Evolutionary conservation across 2,113 vertebrate genomes (phyloP).

Genomic region (Gymnorhina tibicen): DNA sequence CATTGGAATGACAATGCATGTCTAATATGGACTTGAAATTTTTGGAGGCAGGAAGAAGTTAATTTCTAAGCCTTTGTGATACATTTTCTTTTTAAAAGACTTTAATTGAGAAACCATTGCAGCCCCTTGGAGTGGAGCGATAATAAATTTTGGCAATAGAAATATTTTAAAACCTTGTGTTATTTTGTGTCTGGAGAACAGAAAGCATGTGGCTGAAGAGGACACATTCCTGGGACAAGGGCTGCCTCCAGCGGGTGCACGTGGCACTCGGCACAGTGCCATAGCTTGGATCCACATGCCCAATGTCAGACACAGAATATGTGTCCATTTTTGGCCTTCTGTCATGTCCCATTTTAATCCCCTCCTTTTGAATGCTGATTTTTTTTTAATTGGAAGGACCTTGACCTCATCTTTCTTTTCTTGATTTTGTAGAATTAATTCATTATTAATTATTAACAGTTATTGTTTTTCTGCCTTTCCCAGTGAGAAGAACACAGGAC

Average conservation of each 20-base stretch:
- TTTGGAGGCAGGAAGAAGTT: neutral
- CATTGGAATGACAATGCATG: neutral
- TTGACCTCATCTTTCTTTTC: neutral
- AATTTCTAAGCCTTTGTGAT: neutral
- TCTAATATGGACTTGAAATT: neutral
- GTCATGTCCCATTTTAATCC: neutral
- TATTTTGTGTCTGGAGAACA: neutral
- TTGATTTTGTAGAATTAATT: neutral
- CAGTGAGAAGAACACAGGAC: neutral
- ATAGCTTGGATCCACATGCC: neutral
- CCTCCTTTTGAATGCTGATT: neutral
- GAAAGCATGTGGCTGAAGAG: neutral
- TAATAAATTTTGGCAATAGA: neutral
- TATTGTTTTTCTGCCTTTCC: neutral
- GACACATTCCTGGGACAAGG: neutral
- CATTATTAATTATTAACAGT: neutral
- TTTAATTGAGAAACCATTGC: neutral
- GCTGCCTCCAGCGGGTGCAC: neutral
- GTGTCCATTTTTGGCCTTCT: neutral
- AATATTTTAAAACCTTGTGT: neutral
- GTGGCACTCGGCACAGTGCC: neutral
- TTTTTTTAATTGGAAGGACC: neutral
- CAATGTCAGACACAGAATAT: neutral
- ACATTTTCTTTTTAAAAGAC: neutral
- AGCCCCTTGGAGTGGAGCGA: rapidly evolving